Conservation (phyloP, 2,113 vertebrate species). For the Pseudorasbora parva region DNA sequence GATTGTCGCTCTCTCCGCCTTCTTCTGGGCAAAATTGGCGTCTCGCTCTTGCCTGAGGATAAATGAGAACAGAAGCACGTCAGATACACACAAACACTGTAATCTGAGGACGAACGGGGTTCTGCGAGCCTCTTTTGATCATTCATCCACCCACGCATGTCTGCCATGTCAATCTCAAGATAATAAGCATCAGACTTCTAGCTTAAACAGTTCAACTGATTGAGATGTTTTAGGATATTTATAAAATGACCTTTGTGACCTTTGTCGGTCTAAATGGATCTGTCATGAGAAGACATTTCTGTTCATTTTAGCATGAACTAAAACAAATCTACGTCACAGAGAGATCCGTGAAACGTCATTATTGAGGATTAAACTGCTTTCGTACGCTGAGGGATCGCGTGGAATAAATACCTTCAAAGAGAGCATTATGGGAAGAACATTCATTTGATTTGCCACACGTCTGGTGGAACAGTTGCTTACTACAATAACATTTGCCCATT, state of each 20-base stretch:
- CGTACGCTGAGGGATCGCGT: not conserved
- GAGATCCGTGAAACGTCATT: not conserved
- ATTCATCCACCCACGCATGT: conserved; percentile 10
- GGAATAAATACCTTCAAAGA: conserved; percentile 20
- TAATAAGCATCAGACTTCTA: not conserved
- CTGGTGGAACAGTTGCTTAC: not conserved
- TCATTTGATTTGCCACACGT: not conserved
- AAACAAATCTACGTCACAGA: not conserved
- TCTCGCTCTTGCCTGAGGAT: conserved; percentile 90
- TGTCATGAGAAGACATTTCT: not conserved
- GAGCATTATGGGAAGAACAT: not conserved
- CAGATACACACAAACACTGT: not conserved
- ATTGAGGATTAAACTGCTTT: conserved; percentile 9
- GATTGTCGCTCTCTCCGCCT: conserved; percentile 93
- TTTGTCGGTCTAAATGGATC: too few relatives aligned
- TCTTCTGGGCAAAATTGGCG: conserved; percentile 89
- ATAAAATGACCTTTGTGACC: too few relatives aligned
- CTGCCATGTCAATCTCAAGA: not conserved
- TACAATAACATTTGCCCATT: not conserved
- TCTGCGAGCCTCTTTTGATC: not conserved
- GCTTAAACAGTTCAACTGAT: not conserved
- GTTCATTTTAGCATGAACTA: not conserved
- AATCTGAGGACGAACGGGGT: not conserved
- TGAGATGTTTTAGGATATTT: not conserved
- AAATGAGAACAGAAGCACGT: conserved; percentile 35